Conservation (phyloP, 2,888 invertebrate species). For the Chloroclysta siterata region DNA sequence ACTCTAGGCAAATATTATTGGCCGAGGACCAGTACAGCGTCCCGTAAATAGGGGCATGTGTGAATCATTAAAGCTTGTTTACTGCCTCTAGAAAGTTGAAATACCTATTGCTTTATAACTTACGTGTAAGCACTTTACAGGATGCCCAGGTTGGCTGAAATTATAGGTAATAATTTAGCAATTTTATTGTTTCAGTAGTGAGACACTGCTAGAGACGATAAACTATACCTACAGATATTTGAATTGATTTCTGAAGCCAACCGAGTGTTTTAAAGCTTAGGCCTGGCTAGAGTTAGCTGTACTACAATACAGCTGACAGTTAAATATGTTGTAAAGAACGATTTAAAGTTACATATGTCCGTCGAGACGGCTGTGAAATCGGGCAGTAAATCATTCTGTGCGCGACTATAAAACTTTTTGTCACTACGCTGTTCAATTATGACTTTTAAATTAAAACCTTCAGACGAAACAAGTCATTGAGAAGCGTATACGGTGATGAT, state of each 20-base stretch:
- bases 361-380: constrained; percentile 68
- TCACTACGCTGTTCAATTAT: constrained; percentile 50
- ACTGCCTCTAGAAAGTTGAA: no score
- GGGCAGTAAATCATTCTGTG: constrained; percentile 70
- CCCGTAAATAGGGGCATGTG: no score
- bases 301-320: constrained; percentile 24
- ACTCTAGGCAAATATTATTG: no score
- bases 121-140: no score
- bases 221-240: no score
- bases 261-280: neutral
- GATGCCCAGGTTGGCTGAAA: no score
- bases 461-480: constrained; percentile 9
- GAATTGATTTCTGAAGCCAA: neutral
- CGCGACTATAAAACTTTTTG: constrained; percentile 74
- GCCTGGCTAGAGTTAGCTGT: constrained; percentile 9
- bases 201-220: no score
- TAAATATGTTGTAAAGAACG: constrained; percentile 29
- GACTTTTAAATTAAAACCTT: constrained; percentile 39
- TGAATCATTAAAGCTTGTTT: no score
- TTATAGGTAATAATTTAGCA: no score
- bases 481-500: constrained; percentile 4
- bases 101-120: no score
- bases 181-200: no score
- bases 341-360: constrained; percentile 49
- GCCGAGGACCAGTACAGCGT: no score